These are phyloP conservation scores for Amblyraja radiata DNA, from an alignment of 2,797 vertebrate genomes.

Conservation along the genomic window DNA sequence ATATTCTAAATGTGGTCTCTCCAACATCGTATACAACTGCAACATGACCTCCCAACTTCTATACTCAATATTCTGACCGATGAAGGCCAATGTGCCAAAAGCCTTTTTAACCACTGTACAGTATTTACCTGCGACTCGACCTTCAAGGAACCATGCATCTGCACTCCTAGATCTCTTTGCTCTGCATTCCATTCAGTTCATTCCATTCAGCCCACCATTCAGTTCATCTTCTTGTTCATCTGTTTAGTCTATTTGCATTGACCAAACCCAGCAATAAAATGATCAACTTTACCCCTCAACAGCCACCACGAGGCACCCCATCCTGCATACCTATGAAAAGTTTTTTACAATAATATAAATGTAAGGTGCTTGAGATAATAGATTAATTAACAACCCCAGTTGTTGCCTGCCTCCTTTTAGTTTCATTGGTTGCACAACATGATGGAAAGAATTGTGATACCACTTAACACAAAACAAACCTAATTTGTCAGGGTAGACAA, in stretches of 20 bases:
- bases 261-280: neutral
- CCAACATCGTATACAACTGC: no score
- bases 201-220: no score
- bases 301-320: neutral
- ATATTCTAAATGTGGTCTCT: no score
- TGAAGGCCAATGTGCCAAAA: no score
- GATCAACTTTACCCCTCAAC: neutral
- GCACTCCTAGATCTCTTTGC: no score
- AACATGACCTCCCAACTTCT: no score
- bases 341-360: neutral
- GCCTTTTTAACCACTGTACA: no score
- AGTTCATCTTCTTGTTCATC: neutral
- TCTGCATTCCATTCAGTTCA: no score
- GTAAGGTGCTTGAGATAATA: neutral
- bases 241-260: neutral
- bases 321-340: neutral
- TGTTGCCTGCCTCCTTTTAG: neutral
- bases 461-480: neutral
- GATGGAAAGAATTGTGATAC: neutral
- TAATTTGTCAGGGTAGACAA: neutral
- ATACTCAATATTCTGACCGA: no score
- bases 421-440: neutral
- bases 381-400: neutral
- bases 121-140: no score
- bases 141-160: no score